Evolutionary conservation across 2,113 vertebrate species (phyloP).

Genomic region (Chrysochloris asiatica): DNA sequence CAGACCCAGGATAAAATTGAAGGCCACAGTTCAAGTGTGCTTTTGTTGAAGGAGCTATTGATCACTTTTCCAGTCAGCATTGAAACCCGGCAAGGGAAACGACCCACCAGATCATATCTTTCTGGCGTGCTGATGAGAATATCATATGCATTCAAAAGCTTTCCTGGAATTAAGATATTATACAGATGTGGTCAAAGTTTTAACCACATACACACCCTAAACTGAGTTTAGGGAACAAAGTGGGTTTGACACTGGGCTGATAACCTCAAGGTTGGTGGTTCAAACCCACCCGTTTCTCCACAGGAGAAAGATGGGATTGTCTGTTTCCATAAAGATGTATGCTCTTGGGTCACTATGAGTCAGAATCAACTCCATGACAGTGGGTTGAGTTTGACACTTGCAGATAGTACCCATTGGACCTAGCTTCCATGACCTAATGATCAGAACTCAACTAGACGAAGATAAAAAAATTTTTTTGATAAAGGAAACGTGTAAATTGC

Average conservation of each 20-base stretch:
- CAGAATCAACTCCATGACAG: too few relatives aligned
- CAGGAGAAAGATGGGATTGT: too few relatives aligned
- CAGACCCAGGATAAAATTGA: conserved; percentile 55
- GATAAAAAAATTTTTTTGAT: too few relatives aligned
- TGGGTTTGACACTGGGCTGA: too few relatives aligned
- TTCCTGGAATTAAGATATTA: conserved; percentile 72
- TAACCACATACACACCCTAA: conserved; percentile 39
- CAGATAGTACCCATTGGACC: too few relatives aligned
- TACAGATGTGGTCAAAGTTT: conserved; percentile 64
- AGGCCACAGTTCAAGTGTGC: conserved; percentile 32
- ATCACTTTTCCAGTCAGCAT: conserved; percentile 73
- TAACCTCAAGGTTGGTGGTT: conserved; percentile 17
- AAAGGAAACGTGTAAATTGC: too few relatives aligned
- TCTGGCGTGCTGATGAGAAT: conserved; percentile 73
- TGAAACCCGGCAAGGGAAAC: background rate
- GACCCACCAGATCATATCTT: conserved; percentile 49
- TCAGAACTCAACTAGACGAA: too few relatives aligned
- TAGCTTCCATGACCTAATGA: too few relatives aligned
- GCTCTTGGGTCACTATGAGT: too few relatives aligned
- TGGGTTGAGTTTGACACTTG: too few relatives aligned
- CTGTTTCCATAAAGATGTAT: too few relatives aligned
- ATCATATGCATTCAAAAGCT: conserved; percentile 65
- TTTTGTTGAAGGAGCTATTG: conserved; percentile 67
- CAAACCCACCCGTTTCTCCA: too few relatives aligned
- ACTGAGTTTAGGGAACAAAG: background rate